Evolutionary conservation across 2,797 vertebrate species (phyloP), one percentile per base, ranked within the genome.

Genomic region (Nyctalus aviator): DNA sequence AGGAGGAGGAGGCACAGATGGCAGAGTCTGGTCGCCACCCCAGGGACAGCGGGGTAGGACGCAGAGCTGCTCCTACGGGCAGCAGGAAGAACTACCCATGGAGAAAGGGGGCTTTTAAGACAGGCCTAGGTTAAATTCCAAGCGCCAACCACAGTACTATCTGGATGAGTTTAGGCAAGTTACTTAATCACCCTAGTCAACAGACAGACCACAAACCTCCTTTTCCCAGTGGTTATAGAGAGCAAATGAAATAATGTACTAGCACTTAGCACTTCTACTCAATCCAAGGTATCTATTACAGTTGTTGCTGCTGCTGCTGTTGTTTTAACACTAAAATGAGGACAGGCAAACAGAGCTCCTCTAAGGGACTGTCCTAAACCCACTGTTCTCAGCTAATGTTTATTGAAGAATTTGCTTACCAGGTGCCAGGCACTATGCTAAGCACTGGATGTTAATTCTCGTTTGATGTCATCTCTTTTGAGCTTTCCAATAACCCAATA

Each of bases 401-500:
- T 94, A 75, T 72, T 68, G 88, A 76, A 27, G 27, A 77, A 87
- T 91, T 91, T 89, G 83, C 62, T 87, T 81, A 81, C 72, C 32
- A 23, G 32, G 32, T 87, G 73, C 53, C 46, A 72, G 82, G 46
- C 68, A 95, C 84, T 94, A 86, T n/a, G 68, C 72, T 95, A 83
- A 94, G 84, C 55, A 68, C 57, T 53, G 59, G 27, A 21, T 21
- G 27, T 83, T 83, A 96, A 93, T 82, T 86, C 88, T 93, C 76
- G 50, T 57, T 94, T 86, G 81, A 96, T 72, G 50, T 35, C 91
- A 95, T 90, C 88, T 90, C 72, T 53, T 71, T 62, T 55, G 57
- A 95, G 78, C 68, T 55, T 84, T 88, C 77, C 53, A 95, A 94
- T 55, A 85, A 44, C 81, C 53, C 62, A 88, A 81, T 57, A 95